Base-by-base conservation (phyloP, 1,140 invertebrate species). In the Berghia stephanieae region DNA sequence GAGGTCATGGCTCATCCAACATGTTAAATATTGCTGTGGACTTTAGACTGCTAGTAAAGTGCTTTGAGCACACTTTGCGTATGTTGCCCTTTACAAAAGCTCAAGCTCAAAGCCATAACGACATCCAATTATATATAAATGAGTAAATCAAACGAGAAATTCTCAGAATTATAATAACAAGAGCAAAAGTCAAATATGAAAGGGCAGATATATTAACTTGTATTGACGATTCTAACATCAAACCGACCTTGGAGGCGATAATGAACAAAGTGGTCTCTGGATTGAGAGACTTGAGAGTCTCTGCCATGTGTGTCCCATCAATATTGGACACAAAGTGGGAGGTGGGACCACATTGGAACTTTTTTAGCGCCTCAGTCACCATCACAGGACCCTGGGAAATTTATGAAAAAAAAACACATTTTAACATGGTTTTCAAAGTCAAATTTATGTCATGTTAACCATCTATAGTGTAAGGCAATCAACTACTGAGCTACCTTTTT, bases 321-420 rank as follows among this genome's bases (percentile, higher is more conserved):
- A 99, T 97, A 87, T 99, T 99, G 1, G 98, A 99, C 0, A 99
- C 96, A 91, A 99, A 99, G 89, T 99, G 97, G 43, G 97, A 94
- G 88, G 93, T 94, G 18, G 97, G 93, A 16, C 97, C 96, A 85
- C 94, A 92, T 70, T 86, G 84, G 88, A 95, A 99, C 16, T 95
- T 94, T 85, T 98, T 97, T 36, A 99, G 91, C 3, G 98, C 97
- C 91, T 99, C 98, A 0, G 97, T 99, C 10, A 99, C 98, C 98
- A 99, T 99, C 31, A 98, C 91, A 1, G 98, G 98, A 38, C 98
- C 98, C 93, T 94, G 82, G 77, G 85, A 83, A 82, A 79, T 60
- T 16, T 60, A 60, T 13, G 10, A 49, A n/a, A n/a, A 10, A 10
- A 49, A 49, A 13, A 49, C n/a, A 49, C 46, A 10, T 49, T 49